These are phyloP conservation scores for Halocaridina rubra DNA, from an alignment of 2,888 invertebrate genomes.

Conservation along the genomic window DNA sequence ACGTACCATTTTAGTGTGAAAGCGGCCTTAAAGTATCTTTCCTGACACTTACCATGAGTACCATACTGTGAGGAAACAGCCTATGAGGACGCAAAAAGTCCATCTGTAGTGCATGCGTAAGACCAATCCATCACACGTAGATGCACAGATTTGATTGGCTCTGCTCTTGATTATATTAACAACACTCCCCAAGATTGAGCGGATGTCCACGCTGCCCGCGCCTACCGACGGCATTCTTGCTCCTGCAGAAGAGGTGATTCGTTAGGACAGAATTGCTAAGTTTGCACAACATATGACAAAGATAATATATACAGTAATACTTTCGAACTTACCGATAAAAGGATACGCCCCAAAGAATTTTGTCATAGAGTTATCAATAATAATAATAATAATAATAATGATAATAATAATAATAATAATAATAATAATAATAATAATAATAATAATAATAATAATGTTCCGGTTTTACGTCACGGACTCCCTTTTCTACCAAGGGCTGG, in stretches of 20 bases:
- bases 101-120: conserved; percentile 61
- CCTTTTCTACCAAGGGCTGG: no score
- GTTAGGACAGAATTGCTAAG: neutral
- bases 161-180: conserved; percentile 41
- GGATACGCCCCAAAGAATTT: no score
- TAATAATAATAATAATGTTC: no score
- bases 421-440: no score
- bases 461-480: no score
- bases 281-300: no score
- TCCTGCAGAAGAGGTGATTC: conserved; percentile 16
- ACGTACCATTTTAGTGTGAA: no score
- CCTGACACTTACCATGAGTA: conserved; percentile 59
- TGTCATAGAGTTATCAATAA: no score
- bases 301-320: no score
- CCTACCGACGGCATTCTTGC: conserved; percentile 55
- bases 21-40: no score
- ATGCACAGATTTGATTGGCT: conserved; percentile 50
- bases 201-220: conserved; percentile 52
- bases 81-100: conserved; percentile 56
- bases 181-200: conserved; percentile 42
- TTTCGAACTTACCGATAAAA: no score
- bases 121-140: conserved; percentile 58
- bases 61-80: conserved; percentile 57
- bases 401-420: neutral
- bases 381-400: neutral